Evolutionary conservation across 1,140 invertebrate genomes (phyloP).

Genomic region (Scaptomyza pallida): DNA sequence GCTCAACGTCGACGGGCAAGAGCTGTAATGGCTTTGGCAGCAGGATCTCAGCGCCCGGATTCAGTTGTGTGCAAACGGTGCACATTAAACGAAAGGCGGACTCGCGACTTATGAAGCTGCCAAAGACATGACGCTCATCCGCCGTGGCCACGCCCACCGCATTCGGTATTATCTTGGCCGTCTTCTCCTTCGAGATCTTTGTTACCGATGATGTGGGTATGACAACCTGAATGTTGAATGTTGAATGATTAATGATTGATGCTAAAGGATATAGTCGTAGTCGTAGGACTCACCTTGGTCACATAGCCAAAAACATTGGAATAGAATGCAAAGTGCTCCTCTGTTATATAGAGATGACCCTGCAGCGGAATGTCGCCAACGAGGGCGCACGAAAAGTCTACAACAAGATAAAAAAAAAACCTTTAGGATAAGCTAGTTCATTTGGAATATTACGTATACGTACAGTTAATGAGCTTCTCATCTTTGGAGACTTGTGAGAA

Average conservation of each 20-base stretch:
- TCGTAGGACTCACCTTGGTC: slow-evolving; percentile 88
- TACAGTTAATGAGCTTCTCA: slow-evolving; percentile 91
- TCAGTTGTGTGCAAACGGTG: slow-evolving; percentile 87
- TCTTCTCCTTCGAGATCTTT: slow-evolving; percentile 95
- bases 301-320: slow-evolving; percentile 97
- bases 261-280: too few relatives aligned
- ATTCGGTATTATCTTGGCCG: slow-evolving; percentile 95
- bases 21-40: slow-evolving; percentile 47
- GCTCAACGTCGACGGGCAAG: slow-evolving; percentile 56
- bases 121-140: slow-evolving; percentile 94
- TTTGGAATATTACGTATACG: slow-evolving; percentile 72
- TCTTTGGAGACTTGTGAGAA: slow-evolving; percentile 90
- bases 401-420: slow-evolving; percentile 68
- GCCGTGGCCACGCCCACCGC: slow-evolving; percentile 94
- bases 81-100: slow-evolving; percentile 93
- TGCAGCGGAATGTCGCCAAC: slow-evolving; percentile 96
- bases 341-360: slow-evolving; percentile 95
- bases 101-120: slow-evolving; percentile 94
- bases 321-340: slow-evolving; percentile 97
- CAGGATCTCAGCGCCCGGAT: slow-evolving; percentile 42
- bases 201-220: slow-evolving; percentile 92
- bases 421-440: too few relatives aligned
- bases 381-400: slow-evolving; percentile 96
- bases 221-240: slow-evolving; percentile 86
- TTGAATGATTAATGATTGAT: neutral